phyloP scores from a whole-genome alignment of 30 jellyfish, hydroid and myxozoan genomes.

The Aurelia aurita region DNA sequence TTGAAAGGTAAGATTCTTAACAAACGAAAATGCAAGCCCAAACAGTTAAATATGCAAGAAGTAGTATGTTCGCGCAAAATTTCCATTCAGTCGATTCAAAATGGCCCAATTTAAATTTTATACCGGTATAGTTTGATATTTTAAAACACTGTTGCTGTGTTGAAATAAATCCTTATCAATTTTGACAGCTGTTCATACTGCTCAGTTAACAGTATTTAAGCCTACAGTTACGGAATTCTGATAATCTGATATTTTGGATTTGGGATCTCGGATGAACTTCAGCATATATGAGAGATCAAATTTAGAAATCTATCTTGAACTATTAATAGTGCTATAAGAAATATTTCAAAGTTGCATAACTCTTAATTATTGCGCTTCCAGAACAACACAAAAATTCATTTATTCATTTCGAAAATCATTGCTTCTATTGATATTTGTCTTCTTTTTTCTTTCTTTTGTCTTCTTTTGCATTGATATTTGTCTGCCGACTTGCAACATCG shows the following conservation, averaged over 20 bases:
- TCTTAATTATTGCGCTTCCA: background rate
- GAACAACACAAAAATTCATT: too few species aligned
- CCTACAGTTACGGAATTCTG: background rate
- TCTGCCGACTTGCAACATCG: too few species aligned
- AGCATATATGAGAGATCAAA: too few species aligned
- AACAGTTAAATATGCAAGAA: background rate
- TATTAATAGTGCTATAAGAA: background rate
- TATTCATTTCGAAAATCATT: too few species aligned
- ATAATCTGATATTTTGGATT: background rate
- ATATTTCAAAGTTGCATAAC: background rate
- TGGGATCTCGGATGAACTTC: too few species aligned
- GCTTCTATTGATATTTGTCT: too few species aligned
- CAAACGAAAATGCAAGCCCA: too few species aligned
- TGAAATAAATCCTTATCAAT: background rate
- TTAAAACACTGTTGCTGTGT: background rate
- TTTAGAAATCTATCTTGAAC: too few species aligned
- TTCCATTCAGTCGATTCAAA: background rate
- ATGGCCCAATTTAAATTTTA: background rate
- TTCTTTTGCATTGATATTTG: too few species aligned
- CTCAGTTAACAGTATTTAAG: background rate
- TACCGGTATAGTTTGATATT: background rate
- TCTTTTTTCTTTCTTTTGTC: too few species aligned
- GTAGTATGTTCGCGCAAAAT: background rate
- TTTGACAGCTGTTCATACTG: background rate
- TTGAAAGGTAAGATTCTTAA: too few species aligned